phyloP scores from a whole-genome alignment of 2,888 invertebrate genomes.

The Sesia bembeciformis region DNA sequence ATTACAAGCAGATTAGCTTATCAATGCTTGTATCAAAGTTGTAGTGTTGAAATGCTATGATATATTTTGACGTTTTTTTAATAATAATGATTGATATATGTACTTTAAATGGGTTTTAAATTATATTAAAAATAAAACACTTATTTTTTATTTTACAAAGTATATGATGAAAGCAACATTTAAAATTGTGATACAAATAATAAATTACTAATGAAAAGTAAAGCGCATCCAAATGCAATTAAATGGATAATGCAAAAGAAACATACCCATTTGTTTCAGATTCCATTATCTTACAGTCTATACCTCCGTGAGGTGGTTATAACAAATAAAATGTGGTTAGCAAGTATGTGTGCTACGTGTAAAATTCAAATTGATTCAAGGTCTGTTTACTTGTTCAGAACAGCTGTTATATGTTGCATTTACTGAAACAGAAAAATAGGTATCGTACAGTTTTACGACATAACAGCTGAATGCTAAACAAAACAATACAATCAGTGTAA shows the following conservation, averaged over 20 bases:
- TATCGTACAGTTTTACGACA: neutral
- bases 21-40: conserved; percentile 50
- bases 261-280: too few species aligned
- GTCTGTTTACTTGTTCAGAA: conserved; percentile 27
- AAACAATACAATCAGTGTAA: too few species aligned
- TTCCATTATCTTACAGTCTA: too few species aligned
- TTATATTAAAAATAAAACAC: neutral
- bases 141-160: too few species aligned
- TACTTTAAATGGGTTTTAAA: conserved; percentile 7
- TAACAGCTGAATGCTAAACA: too few species aligned
- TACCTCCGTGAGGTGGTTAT: too few species aligned
- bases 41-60: conserved; percentile 36
- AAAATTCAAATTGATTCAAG: conserved; percentile 19
- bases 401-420: neutral
- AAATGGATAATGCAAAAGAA: too few species aligned
- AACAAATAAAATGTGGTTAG: neutral
- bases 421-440: neutral
- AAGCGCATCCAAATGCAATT: too few species aligned
- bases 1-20: conserved; percentile 51
- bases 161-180: too few species aligned
- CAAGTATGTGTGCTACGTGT: neutral
- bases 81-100: conserved; percentile 32
- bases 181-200: neutral
- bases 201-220: neutral
- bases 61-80: conserved; percentile 19